A percentile compares a stretch with the other conserved stretches of the same genome.
These are phyloP conservation scores for Biston betularia DNA, from an alignment of 2,888 invertebrate genomes.

Conservation along the genomic window DNA sequence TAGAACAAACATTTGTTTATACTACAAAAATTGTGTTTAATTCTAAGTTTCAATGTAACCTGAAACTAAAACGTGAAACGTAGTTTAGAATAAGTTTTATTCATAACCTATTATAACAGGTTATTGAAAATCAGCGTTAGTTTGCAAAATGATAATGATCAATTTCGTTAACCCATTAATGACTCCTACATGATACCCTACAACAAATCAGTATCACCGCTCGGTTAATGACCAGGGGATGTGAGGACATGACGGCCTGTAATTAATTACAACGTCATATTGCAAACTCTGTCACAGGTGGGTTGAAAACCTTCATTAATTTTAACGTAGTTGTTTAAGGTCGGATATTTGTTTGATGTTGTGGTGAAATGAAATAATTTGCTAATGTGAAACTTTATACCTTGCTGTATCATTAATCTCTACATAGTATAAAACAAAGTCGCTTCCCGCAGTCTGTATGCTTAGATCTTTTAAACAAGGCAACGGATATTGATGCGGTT, in stretches of 20 bases:
- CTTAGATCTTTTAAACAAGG: too few species aligned
- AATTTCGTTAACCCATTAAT: constrained; percentile 22
- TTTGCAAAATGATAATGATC: constrained; percentile 16
- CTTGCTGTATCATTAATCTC: too few species aligned
- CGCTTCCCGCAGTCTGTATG: too few species aligned
- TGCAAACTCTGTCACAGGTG: constrained; percentile 68
- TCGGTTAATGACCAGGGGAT: constrained; percentile 49
- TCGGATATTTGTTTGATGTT: constrained; percentile 35
- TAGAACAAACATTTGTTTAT: too few species aligned
- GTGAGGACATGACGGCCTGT: constrained; percentile 55
- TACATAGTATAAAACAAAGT: too few species aligned
- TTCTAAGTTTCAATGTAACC: too few species aligned
- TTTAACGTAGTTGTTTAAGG: constrained; percentile 37
- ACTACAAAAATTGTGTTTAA: too few species aligned
- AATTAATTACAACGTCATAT: constrained; percentile 76
- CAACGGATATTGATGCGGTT: too few species aligned
- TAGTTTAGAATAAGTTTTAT: too few species aligned
- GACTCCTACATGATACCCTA: constrained; percentile 27
- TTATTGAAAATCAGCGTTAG: constrained; percentile 9
- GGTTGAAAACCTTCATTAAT: constrained; percentile 58
- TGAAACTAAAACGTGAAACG: too few species aligned
- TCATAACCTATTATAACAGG: background rate
- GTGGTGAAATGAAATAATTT: constrained; percentile 37
- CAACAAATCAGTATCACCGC: constrained; percentile 66
- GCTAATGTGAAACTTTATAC: background rate